A percentile compares a stretch with the other conserved stretches of the same genome.
Conservation (phyloP, 2,113 vertebrate genomes). For the Chauna torquata region DNA sequence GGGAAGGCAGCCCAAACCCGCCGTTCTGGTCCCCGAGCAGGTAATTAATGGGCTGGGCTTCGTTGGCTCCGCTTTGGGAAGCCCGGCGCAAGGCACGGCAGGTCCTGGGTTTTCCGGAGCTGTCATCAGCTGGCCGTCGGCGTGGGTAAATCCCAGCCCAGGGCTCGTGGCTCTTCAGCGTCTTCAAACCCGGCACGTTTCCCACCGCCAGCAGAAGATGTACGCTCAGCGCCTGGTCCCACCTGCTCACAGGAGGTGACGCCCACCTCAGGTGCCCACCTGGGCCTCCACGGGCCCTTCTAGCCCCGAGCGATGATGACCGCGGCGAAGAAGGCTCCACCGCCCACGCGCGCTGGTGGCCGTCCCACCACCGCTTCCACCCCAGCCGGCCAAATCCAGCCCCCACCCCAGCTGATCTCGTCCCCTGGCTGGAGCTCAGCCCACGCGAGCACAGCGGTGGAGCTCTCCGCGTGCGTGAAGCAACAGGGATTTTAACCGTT, state of each 20-base stretch:
- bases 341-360: accelerated
- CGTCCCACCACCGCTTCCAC: neutral
- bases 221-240: neutral
- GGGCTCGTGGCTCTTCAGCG: neutral
- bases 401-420: neutral
- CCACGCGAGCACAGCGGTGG: too few species aligned
- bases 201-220: neutral
- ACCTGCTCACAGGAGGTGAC: neutral
- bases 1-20: neutral
- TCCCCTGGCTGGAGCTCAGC: neutral
- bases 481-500: neutral
- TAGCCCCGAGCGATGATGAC: neutral
- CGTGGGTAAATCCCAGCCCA: neutral
- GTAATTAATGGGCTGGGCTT: neutral
- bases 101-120: neutral
- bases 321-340: neutral
- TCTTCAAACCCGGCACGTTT: neutral
- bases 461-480: neutral
- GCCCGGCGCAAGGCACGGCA: neutral
- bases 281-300: neutral
- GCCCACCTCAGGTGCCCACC: neutral
- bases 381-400: neutral
- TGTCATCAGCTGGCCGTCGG: neutral
- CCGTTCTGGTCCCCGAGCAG: neutral
- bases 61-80: neutral